Conservation (phyloP, 2,888 invertebrate genomes). For the Lasioglossum oenotherae region DNA sequence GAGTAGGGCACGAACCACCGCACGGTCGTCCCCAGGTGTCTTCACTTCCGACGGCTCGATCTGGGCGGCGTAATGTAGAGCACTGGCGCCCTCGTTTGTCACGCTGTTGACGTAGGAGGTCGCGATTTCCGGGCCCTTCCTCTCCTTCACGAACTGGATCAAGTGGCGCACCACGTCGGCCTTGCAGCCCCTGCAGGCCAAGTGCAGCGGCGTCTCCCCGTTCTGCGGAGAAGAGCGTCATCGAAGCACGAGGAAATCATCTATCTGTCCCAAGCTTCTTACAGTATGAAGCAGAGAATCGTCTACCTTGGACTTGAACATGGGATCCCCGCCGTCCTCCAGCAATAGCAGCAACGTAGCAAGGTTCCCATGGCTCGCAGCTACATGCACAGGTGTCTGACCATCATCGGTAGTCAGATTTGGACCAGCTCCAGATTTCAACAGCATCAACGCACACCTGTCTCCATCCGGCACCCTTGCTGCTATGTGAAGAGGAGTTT, state of each 20-base stretch:
- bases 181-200: constrained; percentile 94
- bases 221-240: constrained; percentile 86
- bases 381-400: constrained; percentile 98
- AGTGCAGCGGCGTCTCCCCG: constrained; percentile 98
- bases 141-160: constrained; percentile 92
- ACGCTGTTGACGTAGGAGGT: constrained; percentile 94
- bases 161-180: constrained; percentile 95
- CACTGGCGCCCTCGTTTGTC: constrained; percentile 96
- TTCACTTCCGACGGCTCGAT: constrained; percentile 93
- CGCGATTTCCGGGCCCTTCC: constrained; percentile 91
- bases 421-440: constrained; percentile 98
- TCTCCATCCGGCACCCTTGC: constrained; percentile 96
- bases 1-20: constrained; percentile 95
- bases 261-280: not conserved
- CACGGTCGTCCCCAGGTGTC: constrained; percentile 90
- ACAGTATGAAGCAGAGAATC: not conserved
- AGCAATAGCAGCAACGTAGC: constrained; percentile 93
- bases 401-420: constrained; percentile 98
- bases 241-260: not conserved
- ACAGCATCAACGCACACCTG: constrained; percentile 97
- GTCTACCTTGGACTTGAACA: constrained; percentile 94
- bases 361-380: constrained; percentile 96
- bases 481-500: constrained; percentile 99
- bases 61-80: constrained; percentile 97
- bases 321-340: constrained; percentile 97